phyloP scores from a whole-genome alignment of 2,888 invertebrate genomes.

The Dicyrtoma fusca region DNA sequence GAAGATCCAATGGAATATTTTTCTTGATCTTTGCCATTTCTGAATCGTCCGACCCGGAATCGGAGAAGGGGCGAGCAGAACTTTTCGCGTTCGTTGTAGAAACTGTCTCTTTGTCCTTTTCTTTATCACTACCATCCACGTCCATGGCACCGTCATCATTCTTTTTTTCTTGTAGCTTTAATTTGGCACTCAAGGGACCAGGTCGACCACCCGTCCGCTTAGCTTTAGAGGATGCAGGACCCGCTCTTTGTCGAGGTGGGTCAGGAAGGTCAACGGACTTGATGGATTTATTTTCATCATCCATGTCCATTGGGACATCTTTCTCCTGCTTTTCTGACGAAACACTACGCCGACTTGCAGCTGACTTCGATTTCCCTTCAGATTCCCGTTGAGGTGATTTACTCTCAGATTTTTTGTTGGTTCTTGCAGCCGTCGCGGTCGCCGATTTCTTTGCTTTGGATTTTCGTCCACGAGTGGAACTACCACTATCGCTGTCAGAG shows the following conservation, averaged over 20 bases:
- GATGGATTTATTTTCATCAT: no score
- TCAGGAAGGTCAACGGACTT: no score
- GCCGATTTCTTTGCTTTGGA: neutral
- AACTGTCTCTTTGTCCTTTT: neutral
- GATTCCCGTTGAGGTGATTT: neutral
- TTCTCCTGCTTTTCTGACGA: no score
- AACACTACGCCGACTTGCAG: neutral
- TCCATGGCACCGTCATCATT: neutral
- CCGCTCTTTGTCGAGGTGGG: neutral
- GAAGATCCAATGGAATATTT: slow-evolving; percentile 29
- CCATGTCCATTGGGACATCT: no score
- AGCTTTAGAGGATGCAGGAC: slow-evolving; percentile 20
- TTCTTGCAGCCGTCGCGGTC: no score
- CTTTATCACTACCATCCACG: neutral
- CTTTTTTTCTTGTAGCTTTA: slow-evolving; percentile 12
- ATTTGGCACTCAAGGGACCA: slow-evolving; percentile 25
- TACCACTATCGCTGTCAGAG: neutral
- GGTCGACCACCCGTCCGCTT: slow-evolving; percentile 24
- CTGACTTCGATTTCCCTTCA: neutral
- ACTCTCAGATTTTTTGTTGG: no score
- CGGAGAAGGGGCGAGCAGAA: neutral
- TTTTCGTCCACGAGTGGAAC: neutral
- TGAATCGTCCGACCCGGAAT: slow-evolving; percentile 23
- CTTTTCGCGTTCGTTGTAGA: neutral
- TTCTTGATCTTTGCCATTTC: slow-evolving; percentile 11